Evolutionary conservation across 2,888 invertebrate species (phyloP).

Genomic region (Cephonodes hylas): DNA sequence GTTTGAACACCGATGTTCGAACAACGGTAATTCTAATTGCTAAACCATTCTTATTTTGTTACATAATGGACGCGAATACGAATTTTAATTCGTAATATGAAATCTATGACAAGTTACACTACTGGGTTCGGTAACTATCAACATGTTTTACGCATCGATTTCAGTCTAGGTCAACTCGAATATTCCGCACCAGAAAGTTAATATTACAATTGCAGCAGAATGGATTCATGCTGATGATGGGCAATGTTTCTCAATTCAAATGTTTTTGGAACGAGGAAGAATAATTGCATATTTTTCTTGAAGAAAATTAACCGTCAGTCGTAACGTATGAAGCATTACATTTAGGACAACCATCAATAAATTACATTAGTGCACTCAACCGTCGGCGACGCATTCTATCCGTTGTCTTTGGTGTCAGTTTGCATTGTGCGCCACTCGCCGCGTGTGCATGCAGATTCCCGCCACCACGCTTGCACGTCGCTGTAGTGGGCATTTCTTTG

Average conservation of each 20-base stretch:
- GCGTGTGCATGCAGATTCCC: constrained; percentile 86
- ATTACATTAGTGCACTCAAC: constrained; percentile 5
- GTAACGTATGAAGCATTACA: constrained; percentile 8
- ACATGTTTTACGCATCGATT: background rate
- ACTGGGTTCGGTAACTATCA: background rate
- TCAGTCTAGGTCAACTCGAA: background rate
- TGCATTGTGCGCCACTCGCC: constrained; percentile 55
- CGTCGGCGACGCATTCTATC: constrained; percentile 23
- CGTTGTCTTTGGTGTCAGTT: constrained; percentile 37
- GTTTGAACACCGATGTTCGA: constrained; percentile 24
- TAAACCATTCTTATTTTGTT: constrained; percentile 1
- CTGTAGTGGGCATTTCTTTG: constrained; percentile 82
- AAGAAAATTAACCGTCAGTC: background rate
- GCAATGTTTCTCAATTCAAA: background rate
- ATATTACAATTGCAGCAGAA: background rate
- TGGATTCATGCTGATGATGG: background rate
- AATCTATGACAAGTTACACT: constrained; percentile 3
- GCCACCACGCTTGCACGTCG: constrained; percentile 97
- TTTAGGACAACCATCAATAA: constrained; percentile 3
- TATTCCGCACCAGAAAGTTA: background rate
- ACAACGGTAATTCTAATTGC: constrained; percentile 26
- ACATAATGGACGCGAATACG: constrained; percentile 28
- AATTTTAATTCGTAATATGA: constrained; percentile 20
- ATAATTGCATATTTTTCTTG: background rate
- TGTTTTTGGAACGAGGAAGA: background rate